Base-by-base conservation (phyloP, 1,140 invertebrate species). In the Drosophila baimaii region DNA sequence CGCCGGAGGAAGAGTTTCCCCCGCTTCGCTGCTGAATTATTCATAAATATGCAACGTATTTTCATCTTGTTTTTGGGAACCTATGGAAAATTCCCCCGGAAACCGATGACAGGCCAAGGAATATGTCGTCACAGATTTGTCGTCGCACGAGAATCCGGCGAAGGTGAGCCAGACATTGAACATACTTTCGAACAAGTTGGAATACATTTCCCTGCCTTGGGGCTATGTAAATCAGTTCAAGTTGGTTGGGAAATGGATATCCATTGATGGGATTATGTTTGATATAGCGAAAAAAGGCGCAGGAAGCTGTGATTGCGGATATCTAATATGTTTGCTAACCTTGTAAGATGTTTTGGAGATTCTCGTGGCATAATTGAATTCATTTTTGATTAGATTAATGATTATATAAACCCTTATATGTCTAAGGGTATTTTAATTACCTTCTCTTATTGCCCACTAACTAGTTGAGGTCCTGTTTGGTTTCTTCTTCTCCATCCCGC, bases 21-120 rank as follows among this genome's bases (percentile, higher is more conserved):
- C 29, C 12, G 49, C 31, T 39, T 54, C 15, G 12, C 51, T 75
- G 72, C 52, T 77, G 73, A 77, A 77, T 77, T 70, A 77, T 77
- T 77, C 75, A 77, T 77, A 77, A 77, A 77, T 77, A 70, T 62
- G 64, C 64, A 77, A 77, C 75, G 75, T 43, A 62, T 62, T 77
- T 76, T 35, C 73, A 62, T 35, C 56, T 54, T 69, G 52, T 69
- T 77, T 25, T 44, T n/a, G n/a, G 58, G 23, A 52, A 52, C 19
- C 23, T n/a, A 19, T 52, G 27, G 31, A 63, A 62, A 59, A 54
- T 35, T 69, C 43, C 25, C n/a, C 12, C 13, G 21, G 23, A 27
- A 56, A 31, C 37, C 64, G 31, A 56, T 77, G 73, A 69, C 72
- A 77, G 47, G 63, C 63, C 55, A 62, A 27, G 46, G 13, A 52